A percentile compares a stretch with the other conserved stretches of the same genome.
Conservation (phyloP, 2,113 vertebrate genomes). For the Cacatua alba region DNA sequence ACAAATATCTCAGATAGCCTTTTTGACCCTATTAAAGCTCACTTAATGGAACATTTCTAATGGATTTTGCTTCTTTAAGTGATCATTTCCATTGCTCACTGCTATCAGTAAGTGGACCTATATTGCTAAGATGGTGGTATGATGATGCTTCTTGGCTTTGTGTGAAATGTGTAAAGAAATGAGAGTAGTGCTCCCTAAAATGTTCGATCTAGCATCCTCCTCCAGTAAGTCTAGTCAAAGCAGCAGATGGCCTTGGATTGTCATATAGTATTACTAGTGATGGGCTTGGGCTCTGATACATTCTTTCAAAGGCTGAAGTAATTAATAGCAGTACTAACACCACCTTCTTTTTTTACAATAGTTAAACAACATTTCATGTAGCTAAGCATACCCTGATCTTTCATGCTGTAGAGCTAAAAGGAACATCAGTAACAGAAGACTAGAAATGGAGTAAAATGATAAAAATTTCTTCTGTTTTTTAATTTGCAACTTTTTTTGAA, state of each 20-base stretch:
- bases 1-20: too few relatives aligned
- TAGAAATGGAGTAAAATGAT: neutral
- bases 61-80: neutral
- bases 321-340: neutral
- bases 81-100: neutral
- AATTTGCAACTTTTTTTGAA: neutral
- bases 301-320: neutral
- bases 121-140: neutral
- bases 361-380: neutral
- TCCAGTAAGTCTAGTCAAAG: neutral
- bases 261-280: neutral
- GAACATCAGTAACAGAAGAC: neutral
- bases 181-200: accelerated
- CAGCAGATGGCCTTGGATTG: neutral
- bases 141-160: neutral
- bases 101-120: neutral
- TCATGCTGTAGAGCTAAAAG: neutral
- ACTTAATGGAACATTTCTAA: neutral
- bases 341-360: neutral
- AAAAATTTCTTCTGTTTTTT: neutral
- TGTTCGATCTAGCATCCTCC: neutral
- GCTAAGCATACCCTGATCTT: neutral
- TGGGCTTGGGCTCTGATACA: neutral
- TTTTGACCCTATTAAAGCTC: neutral
- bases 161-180: neutral